Conservation (phyloP, 2,888 invertebrate genomes). For the Thelaira solivaga region DNA sequence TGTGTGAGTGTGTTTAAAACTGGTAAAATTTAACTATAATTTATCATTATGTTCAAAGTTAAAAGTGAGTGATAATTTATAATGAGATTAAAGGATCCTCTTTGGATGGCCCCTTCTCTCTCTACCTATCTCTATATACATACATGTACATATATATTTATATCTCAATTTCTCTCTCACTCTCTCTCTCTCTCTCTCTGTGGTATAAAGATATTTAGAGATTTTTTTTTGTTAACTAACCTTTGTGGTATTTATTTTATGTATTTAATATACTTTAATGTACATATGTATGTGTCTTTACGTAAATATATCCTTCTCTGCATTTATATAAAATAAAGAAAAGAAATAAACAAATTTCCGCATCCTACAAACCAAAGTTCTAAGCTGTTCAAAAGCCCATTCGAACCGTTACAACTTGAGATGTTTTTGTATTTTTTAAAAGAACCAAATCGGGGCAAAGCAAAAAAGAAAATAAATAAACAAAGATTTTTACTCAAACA, state of each 20-base stretch:
- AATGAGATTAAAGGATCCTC: no score
- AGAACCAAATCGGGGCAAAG: neutral
- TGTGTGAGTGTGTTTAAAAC: no score
- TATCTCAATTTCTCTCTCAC: neutral
- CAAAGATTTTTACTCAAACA: conserved; percentile 5
- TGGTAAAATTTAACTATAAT: no score
- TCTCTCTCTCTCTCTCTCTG: neutral
- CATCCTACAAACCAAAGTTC: conserved; percentile 66
- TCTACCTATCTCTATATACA: no score
- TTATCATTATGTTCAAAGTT: no score
- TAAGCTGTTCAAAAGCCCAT: conserved; percentile 58
- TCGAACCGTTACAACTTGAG: conserved; percentile 57
- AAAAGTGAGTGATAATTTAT: no score
- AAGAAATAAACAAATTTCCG: conserved; percentile 48
- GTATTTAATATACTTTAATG: conserved; percentile 12
- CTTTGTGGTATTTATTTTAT: conserved; percentile 26
- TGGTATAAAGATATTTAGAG: conserved; percentile 5
- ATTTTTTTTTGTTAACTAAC: conserved; percentile 35
- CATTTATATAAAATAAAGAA: conserved; percentile 32
- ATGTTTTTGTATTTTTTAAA: conserved; percentile 45
- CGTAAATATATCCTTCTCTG: conserved; percentile 16
- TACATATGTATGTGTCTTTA: conserved; percentile 39
- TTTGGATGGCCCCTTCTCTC: no score
- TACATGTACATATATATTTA: no score
- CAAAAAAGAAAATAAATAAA: neutral